phyloP scores from a whole-genome alignment of 2,888 invertebrate species.

The Lordiphosa andalusiaca region DNA sequence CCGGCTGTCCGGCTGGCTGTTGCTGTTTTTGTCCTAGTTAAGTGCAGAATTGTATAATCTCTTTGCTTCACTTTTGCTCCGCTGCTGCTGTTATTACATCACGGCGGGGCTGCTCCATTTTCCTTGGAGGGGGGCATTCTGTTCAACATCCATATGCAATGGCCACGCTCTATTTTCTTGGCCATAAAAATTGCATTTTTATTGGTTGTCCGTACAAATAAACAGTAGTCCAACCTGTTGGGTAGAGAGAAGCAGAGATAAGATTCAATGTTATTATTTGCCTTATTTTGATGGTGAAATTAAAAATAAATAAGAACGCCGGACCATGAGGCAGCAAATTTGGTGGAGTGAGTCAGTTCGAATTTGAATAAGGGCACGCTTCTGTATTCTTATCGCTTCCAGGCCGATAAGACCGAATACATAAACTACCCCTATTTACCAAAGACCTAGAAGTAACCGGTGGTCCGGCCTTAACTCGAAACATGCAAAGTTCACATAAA shows the following conservation, averaged over 20 bases:
- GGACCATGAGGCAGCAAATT: constrained; percentile 52
- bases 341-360: constrained; percentile 14
- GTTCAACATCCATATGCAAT: constrained; percentile 50
- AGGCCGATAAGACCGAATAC: constrained; percentile 19
- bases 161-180: constrained; percentile 66
- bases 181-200: constrained; percentile 67
- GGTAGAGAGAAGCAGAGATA: constrained; percentile 40
- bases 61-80: constrained; percentile 65
- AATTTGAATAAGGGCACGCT: constrained; percentile 30
- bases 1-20: constrained; percentile 20
- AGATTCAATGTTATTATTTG: constrained; percentile 54
- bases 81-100: constrained; percentile 67
- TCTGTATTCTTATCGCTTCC: constrained; percentile 23
- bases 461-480: background rate
- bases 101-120: constrained; percentile 35
- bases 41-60: constrained; percentile 68
- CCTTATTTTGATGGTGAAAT: constrained; percentile 64
- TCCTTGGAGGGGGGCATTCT: constrained; percentile 42
- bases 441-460: constrained; percentile 13
- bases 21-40: constrained; percentile 66
- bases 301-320: constrained; percentile 53
- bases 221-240: constrained; percentile 59
- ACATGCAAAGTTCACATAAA: constrained; percentile 11
- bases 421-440: constrained; percentile 13
- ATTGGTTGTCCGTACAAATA: constrained; percentile 43